A percentile compares a stretch with the other conserved stretches of the same genome.
Conservation (phyloP, 2,888 invertebrate genomes). For the Cryptocheilus praepositus region DNA sequence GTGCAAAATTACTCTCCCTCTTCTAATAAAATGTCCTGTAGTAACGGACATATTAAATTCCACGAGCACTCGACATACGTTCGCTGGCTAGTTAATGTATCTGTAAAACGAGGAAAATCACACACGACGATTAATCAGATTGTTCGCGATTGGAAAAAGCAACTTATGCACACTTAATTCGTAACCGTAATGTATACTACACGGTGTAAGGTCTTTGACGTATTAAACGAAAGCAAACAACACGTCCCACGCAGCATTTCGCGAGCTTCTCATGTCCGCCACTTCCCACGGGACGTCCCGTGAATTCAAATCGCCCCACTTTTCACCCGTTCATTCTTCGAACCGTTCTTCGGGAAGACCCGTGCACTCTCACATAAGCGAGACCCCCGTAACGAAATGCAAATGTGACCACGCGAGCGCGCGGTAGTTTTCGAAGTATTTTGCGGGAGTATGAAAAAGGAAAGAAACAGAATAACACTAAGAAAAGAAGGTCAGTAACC, state of each 20-base stretch:
- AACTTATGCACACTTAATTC: too few relatives aligned
- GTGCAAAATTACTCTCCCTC: background rate
- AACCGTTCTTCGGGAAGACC: background rate
- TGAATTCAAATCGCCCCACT: slow-evolving; percentile 22
- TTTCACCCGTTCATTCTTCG: background rate
- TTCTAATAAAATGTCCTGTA: background rate
- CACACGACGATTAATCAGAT: too few relatives aligned
- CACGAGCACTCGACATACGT: background rate
- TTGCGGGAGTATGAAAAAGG: background rate
- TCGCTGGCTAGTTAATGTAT: background rate
- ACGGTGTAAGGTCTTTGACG: too few relatives aligned
- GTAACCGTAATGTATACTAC: too few relatives aligned
- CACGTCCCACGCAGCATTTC: background rate
- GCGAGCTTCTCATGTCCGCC: background rate
- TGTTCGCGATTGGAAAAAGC: background rate
- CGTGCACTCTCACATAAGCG: background rate
- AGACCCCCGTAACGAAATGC: slow-evolving; percentile 32
- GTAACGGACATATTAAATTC: slow-evolving; percentile 3
- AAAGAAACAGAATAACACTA: background rate
- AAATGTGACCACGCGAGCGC: slow-evolving; percentile 39
- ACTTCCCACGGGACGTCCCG: slow-evolving; percentile 7
- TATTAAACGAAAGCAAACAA: slow-evolving; percentile 6
- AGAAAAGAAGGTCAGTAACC: background rate
- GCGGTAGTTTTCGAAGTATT: slow-evolving; percentile 24
- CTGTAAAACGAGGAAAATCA: too few relatives aligned